phyloP scores from a whole-genome alignment of 2,888 invertebrate species.

The Clusia tigrina region DNA sequence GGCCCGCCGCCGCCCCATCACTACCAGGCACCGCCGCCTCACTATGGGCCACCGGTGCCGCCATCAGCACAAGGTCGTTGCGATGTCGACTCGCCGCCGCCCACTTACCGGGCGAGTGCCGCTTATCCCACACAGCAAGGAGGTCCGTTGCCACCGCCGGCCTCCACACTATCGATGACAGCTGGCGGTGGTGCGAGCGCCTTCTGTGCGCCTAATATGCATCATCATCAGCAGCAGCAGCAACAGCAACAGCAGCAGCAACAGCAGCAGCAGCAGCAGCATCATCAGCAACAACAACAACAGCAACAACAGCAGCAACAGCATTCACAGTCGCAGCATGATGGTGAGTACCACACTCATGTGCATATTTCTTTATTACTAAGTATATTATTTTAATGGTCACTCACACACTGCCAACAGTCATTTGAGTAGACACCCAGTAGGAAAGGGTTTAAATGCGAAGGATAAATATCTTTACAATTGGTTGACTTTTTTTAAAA shows the following conservation, averaged over 20 bases:
- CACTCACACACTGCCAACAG: too few relatives aligned
- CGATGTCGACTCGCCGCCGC: constrained; percentile 55
- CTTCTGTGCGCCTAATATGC: constrained; percentile 62
- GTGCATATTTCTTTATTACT: constrained; percentile 11
- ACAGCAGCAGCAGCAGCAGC: constrained; percentile 29
- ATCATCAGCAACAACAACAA: constrained; percentile 5
- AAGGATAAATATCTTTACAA: too few relatives aligned
- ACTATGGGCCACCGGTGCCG: constrained; percentile 41
- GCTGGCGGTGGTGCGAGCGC: constrained; percentile 61
- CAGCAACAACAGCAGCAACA: constrained; percentile 42
- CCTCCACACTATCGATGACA: constrained; percentile 50
- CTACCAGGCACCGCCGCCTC: constrained; percentile 26
- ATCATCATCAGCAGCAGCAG: constrained; percentile 49
- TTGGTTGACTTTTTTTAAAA: too few relatives aligned
- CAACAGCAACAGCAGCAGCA: constrained; percentile 36
- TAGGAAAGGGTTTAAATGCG: too few relatives aligned
- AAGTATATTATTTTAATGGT: too few relatives aligned
- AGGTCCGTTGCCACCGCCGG: constrained; percentile 33
- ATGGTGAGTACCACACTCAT: constrained; percentile 54
- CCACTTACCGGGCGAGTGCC: constrained; percentile 53
- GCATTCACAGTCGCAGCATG: constrained; percentile 55
- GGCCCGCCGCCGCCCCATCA: constrained; percentile 48
- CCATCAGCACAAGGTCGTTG: constrained; percentile 45
- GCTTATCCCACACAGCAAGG: constrained; percentile 42
- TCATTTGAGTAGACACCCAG: too few relatives aligned